Percentiles rank a stretch among this genome's conserved stretches.
These are phyloP conservation scores for Drosophila ogumai DNA, from an alignment of 1,140 invertebrate species.

Conservation along the genomic window DNA sequence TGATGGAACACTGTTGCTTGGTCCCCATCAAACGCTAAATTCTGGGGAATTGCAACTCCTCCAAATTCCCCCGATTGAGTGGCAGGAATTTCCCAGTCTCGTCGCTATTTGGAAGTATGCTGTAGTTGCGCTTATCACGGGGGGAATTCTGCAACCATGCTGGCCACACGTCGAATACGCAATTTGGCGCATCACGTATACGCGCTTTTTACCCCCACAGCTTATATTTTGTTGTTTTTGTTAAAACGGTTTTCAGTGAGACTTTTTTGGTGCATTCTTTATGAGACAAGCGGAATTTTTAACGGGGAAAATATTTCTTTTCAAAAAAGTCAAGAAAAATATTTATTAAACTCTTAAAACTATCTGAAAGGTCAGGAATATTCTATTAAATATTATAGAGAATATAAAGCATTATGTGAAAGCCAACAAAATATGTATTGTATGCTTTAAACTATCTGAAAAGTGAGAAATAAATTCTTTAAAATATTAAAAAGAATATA, in stretches of 20 bases:
- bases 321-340: background rate
- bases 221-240: conserved; percentile 6
- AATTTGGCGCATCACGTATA: conserved; percentile 18
- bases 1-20: conserved; percentile 7
- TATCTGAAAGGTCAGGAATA: background rate
- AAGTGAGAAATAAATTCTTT: background rate
- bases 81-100: conserved; percentile 10
- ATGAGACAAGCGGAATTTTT: background rate
- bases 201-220: background rate
- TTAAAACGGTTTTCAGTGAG: background rate
- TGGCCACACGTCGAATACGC: conserved; percentile 25
- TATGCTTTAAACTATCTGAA: background rate
- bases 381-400: background rate
- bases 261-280: background rate
- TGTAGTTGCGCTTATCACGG: conserved; percentile 2
- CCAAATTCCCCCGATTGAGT: conserved; percentile 24
- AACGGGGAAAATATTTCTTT: background rate
- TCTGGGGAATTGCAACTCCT: conserved; percentile 10
- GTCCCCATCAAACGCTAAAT: background rate
- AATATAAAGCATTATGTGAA: background rate
- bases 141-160: conserved; percentile 1
- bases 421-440: background rate
- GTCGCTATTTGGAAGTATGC: background rate
- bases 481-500: background rate
- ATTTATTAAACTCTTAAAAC: background rate